Conservation (phyloP, 2,797 vertebrate species). For the Mormyrus proboscirostris region DNA sequence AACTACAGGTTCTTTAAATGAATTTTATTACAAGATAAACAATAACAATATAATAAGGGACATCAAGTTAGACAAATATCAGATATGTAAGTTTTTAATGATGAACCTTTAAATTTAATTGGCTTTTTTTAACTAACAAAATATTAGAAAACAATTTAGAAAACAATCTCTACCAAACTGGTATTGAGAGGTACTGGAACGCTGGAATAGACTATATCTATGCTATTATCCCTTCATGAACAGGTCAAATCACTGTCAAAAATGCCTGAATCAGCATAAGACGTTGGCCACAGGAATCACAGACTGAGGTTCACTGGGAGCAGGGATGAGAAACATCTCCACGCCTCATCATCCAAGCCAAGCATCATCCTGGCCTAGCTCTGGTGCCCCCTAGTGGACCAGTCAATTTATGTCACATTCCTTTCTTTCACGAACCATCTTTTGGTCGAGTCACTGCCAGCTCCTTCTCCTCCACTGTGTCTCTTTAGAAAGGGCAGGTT, state of each 20-base stretch:
- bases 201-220: neutral
- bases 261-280: neutral
- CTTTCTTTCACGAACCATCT: neutral
- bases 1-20: neutral
- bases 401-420: neutral
- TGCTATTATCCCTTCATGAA: too few species aligned
- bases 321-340: neutral
- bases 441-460: neutral
- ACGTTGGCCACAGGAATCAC: neutral
- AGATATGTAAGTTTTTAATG: neutral
- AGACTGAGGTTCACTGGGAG: neutral
- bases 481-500: neutral
- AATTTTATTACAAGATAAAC: neutral
- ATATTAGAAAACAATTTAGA: neutral
- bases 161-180: neutral
- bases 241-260: neutral
- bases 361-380: neutral
- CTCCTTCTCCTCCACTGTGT: neutral
- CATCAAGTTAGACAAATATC: neutral
- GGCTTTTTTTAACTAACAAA: neutral
- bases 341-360: too few species aligned
- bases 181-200: neutral
- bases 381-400: neutral
- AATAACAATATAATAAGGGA: neutral
- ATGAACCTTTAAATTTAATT: neutral